Percentiles rank a stretch among this genome's conserved stretches.
These are phyloP conservation scores for Drosophila recens DNA, from an alignment of 2,888 invertebrate genomes.

Conservation along the genomic window DNA sequence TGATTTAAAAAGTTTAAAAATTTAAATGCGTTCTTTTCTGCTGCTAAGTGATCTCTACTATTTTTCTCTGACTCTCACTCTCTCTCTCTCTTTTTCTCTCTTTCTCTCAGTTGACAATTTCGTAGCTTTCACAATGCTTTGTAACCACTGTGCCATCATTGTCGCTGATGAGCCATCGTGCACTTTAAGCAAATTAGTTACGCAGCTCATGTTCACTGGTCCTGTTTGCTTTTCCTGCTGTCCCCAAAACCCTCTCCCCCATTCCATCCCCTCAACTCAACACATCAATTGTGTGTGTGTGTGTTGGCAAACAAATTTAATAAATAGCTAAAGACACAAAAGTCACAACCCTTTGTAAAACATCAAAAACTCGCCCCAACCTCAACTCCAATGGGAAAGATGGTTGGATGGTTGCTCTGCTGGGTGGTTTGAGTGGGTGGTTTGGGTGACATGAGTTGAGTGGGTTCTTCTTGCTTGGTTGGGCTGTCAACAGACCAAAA, in stretches of 20 bases:
- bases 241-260: neutral
- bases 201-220: slow-evolving; percentile 76
- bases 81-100: neutral
- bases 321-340: slow-evolving; percentile 78
- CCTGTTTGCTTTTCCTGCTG: slow-evolving; percentile 43
- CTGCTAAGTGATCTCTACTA: too few species aligned
- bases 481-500: slow-evolving; percentile 38
- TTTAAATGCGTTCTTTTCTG: too few species aligned
- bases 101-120: neutral
- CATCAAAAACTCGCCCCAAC: slow-evolving; percentile 16
- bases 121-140: neutral
- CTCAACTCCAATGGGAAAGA: slow-evolving; percentile 10
- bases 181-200: slow-evolving; percentile 79
- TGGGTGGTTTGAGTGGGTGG: slow-evolving; percentile 10
- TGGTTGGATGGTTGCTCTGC: slow-evolving; percentile 7
- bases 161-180: slow-evolving; percentile 73
- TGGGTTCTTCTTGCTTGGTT: slow-evolving; percentile 16
- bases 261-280: neutral
- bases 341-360: slow-evolving; percentile 75
- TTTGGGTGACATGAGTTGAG: slow-evolving; percentile 11
- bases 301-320: slow-evolving; percentile 78
- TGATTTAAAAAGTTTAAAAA: too few species aligned
- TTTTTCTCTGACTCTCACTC: neutral
- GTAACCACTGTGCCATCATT: slow-evolving; percentile 48
- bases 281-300: slow-evolving; percentile 30